Percentiles rank a stretch among this genome's conserved stretches.
phyloP scores from a whole-genome alignment of 2,113 vertebrate genomes.

The Mormyrus lacerda region DNA sequence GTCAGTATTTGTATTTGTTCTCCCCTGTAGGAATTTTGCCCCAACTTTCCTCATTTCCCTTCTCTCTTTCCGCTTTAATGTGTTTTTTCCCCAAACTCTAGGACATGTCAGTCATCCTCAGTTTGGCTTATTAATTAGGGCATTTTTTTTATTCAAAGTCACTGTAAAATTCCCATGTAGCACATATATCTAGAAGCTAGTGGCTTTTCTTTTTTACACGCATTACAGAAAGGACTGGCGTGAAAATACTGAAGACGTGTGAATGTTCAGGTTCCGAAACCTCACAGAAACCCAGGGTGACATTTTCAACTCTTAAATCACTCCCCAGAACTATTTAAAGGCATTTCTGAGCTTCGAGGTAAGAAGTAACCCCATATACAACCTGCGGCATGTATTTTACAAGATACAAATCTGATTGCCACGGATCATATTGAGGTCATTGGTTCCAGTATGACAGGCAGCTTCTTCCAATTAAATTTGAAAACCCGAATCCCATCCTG shows the following conservation, averaged over 20 bases:
- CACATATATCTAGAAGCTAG: neutral
- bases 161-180: neutral
- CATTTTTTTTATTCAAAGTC: neutral
- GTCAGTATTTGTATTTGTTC: neutral
- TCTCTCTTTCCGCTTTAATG: neutral
- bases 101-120: neutral
- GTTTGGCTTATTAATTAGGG: neutral
- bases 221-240: neutral
- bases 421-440: neutral
- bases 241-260: neutral
- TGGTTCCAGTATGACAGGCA: neutral
- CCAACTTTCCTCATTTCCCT: neutral
- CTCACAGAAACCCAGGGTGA: neutral
- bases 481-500: neutral
- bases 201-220: neutral
- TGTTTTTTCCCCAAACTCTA: neutral
- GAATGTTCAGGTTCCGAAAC: neutral
- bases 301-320: neutral
- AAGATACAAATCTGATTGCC: conserved; percentile 8
- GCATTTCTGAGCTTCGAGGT: neutral
- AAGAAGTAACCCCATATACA: neutral
- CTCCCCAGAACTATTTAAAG: neutral
- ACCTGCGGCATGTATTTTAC: neutral
- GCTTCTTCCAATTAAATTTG: neutral
- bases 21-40: neutral